Evolutionary conservation across 1,140 invertebrate species (phyloP), one percentile per base, ranked within the genome.

Genomic region (Gonioctena quinquepunctata): DNA sequence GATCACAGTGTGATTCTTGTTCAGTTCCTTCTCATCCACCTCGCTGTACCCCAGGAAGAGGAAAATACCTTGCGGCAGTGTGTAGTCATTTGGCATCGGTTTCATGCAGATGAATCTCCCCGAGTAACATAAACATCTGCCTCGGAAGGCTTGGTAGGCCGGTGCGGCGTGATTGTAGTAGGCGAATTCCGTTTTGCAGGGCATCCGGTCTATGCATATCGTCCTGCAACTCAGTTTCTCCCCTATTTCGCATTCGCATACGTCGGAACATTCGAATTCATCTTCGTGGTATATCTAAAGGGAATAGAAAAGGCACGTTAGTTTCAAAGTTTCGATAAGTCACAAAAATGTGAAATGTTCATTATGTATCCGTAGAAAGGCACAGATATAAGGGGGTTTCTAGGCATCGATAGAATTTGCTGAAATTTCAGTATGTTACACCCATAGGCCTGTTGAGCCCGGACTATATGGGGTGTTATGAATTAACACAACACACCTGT

Each of bases 101-200:
- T 93, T 89, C 90, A 94, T 95, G 84, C 94, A 96, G 83, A 96
- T 94, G 84, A 96, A 96, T 28, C 90, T 89, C 25, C 94, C 94
- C 27, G 93, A 94, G 83, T 96, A 96, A 84, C 94, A 96, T 68
- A 96, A 89, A 83, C 94, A 96, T 60, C 93, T 89, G 11, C 94
- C 94, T 8, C 94, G 86, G 80, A 92, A 94, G 19, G 94, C 93
- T 82, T 95, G 93, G 84, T 95, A 96, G 66, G 93, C 91, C 4
- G 94, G 93, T 2, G 93, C 92, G 18, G 92, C 91, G 84, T 96
- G 94, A 81, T 93, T 94, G 86, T 96, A 96, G 82, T 93, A 93
- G 26, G 94, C 94, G 69, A 93, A 90, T 72, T 92, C 90, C 1
- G 93, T 94, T 77, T 92, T 91, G 81, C 94, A 96, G 6, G 93